A percentile compares a stretch with the other conserved stretches of the same genome.
phyloP scores from a whole-genome alignment of 2,113 vertebrate genomes.

The Oenanthe oenanthe region DNA sequence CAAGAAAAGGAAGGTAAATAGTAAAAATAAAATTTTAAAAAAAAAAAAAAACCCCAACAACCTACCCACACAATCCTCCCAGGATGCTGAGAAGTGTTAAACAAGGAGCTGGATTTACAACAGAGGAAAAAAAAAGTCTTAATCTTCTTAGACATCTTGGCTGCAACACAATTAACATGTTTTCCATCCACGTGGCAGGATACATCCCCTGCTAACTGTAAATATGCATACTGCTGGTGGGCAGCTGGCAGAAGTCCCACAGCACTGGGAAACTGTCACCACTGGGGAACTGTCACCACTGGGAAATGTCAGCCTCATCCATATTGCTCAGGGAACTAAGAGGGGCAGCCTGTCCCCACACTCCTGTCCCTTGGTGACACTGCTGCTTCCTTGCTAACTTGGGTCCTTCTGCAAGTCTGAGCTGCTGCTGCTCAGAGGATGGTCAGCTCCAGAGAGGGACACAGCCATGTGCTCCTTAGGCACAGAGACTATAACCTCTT shows the following conservation, averaged over 20 bases:
- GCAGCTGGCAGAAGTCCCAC: background rate
- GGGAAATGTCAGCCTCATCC: background rate
- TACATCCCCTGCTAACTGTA: conserved; percentile 3
- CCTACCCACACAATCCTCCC: conserved; percentile 4
- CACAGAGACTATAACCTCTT: background rate
- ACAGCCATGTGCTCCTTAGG: fast-evolving
- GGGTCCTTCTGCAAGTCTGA: background rate
- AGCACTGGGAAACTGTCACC: background rate
- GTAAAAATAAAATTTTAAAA: background rate
- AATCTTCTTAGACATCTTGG: conserved; percentile 45
- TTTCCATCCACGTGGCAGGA: conserved; percentile 15
- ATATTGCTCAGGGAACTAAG: fast-evolving
- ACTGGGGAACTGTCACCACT: background rate
- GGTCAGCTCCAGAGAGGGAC: background rate
- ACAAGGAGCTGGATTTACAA: conserved; percentile 22
- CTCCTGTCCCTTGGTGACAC: background rate
- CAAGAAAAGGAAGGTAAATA: conserved; percentile 34
- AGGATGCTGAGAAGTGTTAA: conserved; percentile 18
- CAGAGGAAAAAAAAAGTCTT: background rate
- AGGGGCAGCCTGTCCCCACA: background rate
- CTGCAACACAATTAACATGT: conserved; percentile 31
- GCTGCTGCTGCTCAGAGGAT: background rate
- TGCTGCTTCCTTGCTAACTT: background rate
- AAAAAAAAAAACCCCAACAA: background rate
- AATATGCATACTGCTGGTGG: background rate